phyloP scores from a whole-genome alignment of 2,888 invertebrate species.

The Sminthurides aquaticus region DNA sequence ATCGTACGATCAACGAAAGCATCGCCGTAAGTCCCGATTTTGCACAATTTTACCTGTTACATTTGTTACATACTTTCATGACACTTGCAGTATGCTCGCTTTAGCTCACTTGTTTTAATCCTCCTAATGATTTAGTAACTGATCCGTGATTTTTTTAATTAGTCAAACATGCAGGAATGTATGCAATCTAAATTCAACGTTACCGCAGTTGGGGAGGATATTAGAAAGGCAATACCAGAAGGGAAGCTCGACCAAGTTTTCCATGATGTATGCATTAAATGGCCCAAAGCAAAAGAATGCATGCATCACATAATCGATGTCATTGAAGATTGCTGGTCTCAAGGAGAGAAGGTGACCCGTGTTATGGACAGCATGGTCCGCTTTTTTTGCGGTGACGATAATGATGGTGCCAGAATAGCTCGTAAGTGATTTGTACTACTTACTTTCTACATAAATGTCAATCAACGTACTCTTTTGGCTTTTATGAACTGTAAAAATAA shows the following conservation, averaged over 20 bases:
- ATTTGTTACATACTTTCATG: no score
- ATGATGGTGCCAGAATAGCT: constrained; percentile 39
- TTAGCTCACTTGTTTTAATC: not conserved
- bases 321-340: constrained; percentile 39
- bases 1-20: constrained; percentile 14
- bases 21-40: constrained; percentile 15
- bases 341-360: constrained; percentile 35
- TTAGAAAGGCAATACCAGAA: constrained; percentile 37
- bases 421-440: constrained; percentile 12
- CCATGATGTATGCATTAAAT: constrained; percentile 35
- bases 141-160: not conserved
- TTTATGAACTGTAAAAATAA: no score
- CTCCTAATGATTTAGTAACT: not conserved
- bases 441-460: not conserved
- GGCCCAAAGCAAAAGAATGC: constrained; percentile 37
- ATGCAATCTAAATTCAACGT: constrained; percentile 35
- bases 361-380: constrained; percentile 34
- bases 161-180: constrained; percentile 27
- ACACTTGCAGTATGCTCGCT: not conserved
- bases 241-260: constrained; percentile 42
- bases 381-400: constrained; percentile 42
- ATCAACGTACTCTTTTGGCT: no score
- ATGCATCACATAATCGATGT: constrained; percentile 28
- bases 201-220: constrained; percentile 29
- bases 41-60: no score